Conservation (phyloP, 2,888 invertebrate genomes). For the Dicyrtoma fusca region DNA sequence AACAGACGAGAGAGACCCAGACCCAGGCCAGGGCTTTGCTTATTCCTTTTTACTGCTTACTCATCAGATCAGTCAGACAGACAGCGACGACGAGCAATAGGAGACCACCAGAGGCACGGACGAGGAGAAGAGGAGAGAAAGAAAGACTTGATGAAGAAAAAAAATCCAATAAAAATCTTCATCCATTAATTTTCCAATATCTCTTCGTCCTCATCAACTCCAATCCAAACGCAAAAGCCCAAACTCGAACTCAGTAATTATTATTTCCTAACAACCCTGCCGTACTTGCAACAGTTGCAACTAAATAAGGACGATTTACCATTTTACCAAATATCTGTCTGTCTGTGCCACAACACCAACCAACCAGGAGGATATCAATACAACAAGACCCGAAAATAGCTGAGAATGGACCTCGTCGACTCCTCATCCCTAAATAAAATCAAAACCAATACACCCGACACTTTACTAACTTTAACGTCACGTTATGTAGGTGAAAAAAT, state of each 20-base stretch:
- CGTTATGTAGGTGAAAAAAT: constrained; percentile 82
- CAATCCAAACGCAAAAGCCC: too few species aligned
- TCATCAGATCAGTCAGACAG: background rate
- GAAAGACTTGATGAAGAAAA: constrained; percentile 4
- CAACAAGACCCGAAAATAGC: too few species aligned
- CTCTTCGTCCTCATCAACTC: too few species aligned
- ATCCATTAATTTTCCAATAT: too few species aligned
- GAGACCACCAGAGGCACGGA: background rate
- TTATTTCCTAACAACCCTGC: too few species aligned
- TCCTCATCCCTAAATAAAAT: background rate
- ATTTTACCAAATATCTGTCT: too few species aligned
- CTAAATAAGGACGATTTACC: too few species aligned
- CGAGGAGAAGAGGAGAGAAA: constrained; percentile 14
- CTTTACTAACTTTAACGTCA: constrained; percentile 79
- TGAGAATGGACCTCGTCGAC: constrained; percentile 10
- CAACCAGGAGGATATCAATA: background rate
- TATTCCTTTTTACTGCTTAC: too few species aligned
- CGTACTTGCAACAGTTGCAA: too few species aligned
- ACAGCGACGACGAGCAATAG: too few species aligned
- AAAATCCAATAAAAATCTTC: background rate
- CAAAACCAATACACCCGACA: constrained; percentile 53
- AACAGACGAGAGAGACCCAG: background rate
- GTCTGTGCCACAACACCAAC: too few species aligned
- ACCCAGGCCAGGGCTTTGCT: background rate
- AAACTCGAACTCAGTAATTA: background rate